phyloP scores from a whole-genome alignment of 1,140 invertebrate species.

The Drosophila prosaltans region DNA sequence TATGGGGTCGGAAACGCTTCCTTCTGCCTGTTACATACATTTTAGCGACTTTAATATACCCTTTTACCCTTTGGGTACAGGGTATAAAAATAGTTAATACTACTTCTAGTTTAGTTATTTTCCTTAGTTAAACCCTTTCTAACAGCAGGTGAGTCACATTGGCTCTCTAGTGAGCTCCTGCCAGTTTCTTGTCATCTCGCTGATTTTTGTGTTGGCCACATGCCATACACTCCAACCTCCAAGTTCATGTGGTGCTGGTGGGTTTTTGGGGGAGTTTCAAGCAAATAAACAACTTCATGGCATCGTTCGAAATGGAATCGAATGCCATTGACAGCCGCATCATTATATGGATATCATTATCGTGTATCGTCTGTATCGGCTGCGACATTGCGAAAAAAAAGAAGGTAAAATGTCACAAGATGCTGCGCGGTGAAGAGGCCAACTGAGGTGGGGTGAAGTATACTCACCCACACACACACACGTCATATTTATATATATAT shows the following conservation, averaged over 20 bases:
- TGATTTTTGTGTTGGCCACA: conserved; percentile 28
- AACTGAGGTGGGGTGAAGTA: conserved; percentile 21
- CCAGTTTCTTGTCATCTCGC: conserved; percentile 15
- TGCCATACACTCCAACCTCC: conserved; percentile 25
- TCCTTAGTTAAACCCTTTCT: neutral
- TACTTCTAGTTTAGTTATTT: neutral
- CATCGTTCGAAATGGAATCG: conserved; percentile 54
- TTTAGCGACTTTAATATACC: too few species aligned
- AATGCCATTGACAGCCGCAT: conserved; percentile 75
- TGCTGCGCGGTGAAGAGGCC: conserved; percentile 47
- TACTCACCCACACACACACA: neutral
- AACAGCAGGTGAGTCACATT: conserved; percentile 39
- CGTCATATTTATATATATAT: neutral
- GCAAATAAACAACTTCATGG: conserved; percentile 48
- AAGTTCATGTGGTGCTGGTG: neutral
- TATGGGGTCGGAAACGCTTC: too few species aligned
- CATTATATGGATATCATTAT: conserved; percentile 83
- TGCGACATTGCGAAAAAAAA: conserved; percentile 42
- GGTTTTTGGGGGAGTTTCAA: neutral
- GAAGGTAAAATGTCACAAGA: conserved; percentile 80
- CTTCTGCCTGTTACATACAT: too few species aligned
- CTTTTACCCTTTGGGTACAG: too few species aligned
- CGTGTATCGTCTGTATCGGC: conserved; percentile 66
- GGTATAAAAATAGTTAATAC: too few species aligned
- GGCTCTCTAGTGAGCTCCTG: conserved; percentile 37